These are phyloP conservation scores for Drosophila bocki DNA, from an alignment of 1,140 invertebrate species.

Conservation along the genomic window DNA sequence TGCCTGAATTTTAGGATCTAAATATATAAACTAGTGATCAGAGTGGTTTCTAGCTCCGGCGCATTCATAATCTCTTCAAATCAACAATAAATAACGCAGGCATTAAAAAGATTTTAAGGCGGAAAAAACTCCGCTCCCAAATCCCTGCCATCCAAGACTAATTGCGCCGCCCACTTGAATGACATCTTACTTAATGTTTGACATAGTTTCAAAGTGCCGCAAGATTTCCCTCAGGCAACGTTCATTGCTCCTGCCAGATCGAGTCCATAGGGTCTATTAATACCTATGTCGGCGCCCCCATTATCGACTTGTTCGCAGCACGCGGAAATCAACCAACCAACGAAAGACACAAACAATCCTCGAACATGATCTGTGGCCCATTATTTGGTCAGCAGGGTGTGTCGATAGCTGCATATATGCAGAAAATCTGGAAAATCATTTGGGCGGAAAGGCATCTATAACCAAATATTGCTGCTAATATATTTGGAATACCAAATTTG, in stretches of 20 bases:
- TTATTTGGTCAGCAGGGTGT: slow-evolving; percentile 27
- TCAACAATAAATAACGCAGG: slow-evolving; percentile 32
- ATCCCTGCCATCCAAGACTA: slow-evolving; percentile 63
- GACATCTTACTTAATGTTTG: slow-evolving; percentile 80
- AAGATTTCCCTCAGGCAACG: slow-evolving; percentile 20
- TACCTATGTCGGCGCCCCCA: slow-evolving; percentile 59
- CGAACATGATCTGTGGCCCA: slow-evolving; percentile 27
- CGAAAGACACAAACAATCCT: slow-evolving; percentile 33
- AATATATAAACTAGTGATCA: background rate
- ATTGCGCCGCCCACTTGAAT: slow-evolving; percentile 72
- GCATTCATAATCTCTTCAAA: slow-evolving; percentile 17
- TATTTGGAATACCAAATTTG: background rate
- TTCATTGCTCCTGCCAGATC: slow-evolving; percentile 64
- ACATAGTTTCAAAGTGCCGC: slow-evolving; percentile 59
- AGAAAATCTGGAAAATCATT: slow-evolving; percentile 5
- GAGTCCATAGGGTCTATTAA: slow-evolving; percentile 51
- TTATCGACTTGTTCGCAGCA: slow-evolving; percentile 66
- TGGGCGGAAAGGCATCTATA: background rate
- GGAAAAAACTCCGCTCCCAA: slow-evolving; percentile 2
- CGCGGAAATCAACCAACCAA: slow-evolving; percentile 61
- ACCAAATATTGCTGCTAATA: background rate
- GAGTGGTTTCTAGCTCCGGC: slow-evolving; percentile 3
- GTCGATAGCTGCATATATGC: background rate
- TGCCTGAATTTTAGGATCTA: background rate
- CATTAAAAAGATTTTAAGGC: slow-evolving; percentile 19